These are phyloP conservation scores for Pristionchus maxplancki DNA, from an alignment of 2,888 invertebrate species.

Conservation along the genomic window DNA sequence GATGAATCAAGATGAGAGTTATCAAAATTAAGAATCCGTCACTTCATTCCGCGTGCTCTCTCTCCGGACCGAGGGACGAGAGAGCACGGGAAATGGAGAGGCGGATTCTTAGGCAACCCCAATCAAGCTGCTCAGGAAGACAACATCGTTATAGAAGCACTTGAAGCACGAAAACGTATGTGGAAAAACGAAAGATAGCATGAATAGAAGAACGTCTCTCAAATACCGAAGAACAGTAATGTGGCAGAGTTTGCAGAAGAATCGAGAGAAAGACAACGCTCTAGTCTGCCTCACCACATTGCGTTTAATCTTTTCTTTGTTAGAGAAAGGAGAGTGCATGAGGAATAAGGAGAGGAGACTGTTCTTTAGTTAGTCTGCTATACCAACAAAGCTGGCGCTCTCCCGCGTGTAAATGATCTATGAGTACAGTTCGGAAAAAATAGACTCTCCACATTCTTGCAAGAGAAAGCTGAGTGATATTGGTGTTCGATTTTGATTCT, in stretches of 20 bases:
- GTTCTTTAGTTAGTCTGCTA: not conserved
- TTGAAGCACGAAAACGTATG: no score
- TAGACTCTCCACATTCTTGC: no score
- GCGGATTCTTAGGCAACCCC: no score
- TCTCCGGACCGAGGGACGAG: no score
- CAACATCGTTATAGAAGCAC: no score
- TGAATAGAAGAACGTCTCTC: not conserved
- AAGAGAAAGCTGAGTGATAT: no score
- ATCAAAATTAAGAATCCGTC: not conserved
- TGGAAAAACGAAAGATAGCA: not conserved
- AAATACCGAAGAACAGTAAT: not conserved
- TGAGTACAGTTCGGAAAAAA: not conserved
- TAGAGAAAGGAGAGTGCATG: not conserved
- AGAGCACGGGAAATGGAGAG: not conserved
- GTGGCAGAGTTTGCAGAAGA: not conserved
- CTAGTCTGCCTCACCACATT: not conserved
- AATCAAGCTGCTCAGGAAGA: no score
- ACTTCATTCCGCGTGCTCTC: no score
- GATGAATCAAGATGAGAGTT: not conserved
- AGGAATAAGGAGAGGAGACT: not conserved
- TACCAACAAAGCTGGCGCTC: not conserved
- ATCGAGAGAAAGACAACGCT: not conserved
- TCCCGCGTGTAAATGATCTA: not conserved
- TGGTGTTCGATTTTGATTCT: not conserved
- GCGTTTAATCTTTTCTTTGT: not conserved